Evolutionary conservation across 1,140 invertebrate genomes (phyloP).

Genomic region (Copidosoma floridanum): DNA sequence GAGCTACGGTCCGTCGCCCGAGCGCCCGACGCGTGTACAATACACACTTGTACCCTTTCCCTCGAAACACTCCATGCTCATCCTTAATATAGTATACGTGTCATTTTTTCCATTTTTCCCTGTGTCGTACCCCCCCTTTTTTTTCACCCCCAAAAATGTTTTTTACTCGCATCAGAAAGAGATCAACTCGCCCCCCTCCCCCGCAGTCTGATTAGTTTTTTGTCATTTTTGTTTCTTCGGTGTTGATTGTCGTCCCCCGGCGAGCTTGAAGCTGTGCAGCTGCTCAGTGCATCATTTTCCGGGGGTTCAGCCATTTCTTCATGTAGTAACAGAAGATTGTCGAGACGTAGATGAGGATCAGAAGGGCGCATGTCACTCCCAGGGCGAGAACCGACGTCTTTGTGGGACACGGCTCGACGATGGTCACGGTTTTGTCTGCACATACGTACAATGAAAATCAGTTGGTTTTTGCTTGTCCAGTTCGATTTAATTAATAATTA

Average conservation of each 20-base stretch:
- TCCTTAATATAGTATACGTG: no score
- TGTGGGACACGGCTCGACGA: conserved; percentile 84
- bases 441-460: conserved; percentile 34
- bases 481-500: no score
- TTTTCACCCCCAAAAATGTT: no score
- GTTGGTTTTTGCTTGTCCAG: no score
- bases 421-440: conserved; percentile 82
- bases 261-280: not conserved
- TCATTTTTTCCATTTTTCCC: conserved; percentile 2
- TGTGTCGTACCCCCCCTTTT: not conserved
- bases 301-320: conserved; percentile 83
- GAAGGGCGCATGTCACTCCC: conserved; percentile 83
- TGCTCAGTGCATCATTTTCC: conserved; percentile 73
- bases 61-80: no score
- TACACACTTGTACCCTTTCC: no score
- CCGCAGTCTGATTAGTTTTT: not conserved
- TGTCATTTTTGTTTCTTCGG: not conserved
- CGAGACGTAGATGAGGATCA: conserved; percentile 86
- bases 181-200: not conserved
- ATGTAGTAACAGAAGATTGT: conserved; percentile 88
- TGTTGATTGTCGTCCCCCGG: not conserved
- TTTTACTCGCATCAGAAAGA: no score
- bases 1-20: no score
- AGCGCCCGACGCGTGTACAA: no score
- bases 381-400: conserved; percentile 85